A percentile compares a stretch with the other conserved stretches of the same genome.
Evolutionary conservation across 2,797 vertebrate genomes (phyloP).

Genomic region (Natrix natrix): DNA sequence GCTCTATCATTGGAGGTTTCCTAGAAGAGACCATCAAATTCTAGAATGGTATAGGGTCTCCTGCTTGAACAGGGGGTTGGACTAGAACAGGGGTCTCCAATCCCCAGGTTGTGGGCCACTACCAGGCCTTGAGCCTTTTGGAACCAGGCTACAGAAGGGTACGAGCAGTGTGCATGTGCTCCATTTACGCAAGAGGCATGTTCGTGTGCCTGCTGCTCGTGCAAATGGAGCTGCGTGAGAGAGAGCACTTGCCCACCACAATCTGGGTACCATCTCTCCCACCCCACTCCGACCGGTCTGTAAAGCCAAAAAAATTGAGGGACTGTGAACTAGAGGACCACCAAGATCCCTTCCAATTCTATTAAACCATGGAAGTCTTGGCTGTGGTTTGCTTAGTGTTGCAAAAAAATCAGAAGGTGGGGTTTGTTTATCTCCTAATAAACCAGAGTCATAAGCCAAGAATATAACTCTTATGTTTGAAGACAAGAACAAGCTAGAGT

Average conservation of each 20-base stretch:
- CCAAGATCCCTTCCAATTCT: not conserved
- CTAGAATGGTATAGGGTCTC: not conserved
- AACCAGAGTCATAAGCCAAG: not conserved
- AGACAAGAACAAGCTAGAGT: not conserved
- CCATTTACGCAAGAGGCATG: not conserved
- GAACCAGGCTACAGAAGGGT: not conserved
- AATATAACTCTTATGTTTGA: not conserved
- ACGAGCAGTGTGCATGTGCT: not conserved
- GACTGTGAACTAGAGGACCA: not conserved
- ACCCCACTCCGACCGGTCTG: fast-evolving
- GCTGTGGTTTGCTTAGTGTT: not conserved
- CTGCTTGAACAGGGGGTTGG: not conserved
- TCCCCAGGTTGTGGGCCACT: fast-evolving
- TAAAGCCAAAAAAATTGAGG: not conserved
- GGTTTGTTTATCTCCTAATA: not conserved
- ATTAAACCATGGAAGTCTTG: not conserved
- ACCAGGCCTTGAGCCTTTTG: too few relatives aligned
- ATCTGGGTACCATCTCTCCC: not conserved
- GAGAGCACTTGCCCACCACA: not conserved
- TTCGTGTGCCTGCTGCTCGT: not conserved
- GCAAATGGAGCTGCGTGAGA: not conserved
- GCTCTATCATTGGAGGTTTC: not conserved
- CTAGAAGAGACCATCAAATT: not conserved
- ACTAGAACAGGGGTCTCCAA: not conserved
- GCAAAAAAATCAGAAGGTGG: not conserved